Evolutionary conservation across 2,888 invertebrate species (phyloP).

Genomic region (Latheticus oryzae): DNA sequence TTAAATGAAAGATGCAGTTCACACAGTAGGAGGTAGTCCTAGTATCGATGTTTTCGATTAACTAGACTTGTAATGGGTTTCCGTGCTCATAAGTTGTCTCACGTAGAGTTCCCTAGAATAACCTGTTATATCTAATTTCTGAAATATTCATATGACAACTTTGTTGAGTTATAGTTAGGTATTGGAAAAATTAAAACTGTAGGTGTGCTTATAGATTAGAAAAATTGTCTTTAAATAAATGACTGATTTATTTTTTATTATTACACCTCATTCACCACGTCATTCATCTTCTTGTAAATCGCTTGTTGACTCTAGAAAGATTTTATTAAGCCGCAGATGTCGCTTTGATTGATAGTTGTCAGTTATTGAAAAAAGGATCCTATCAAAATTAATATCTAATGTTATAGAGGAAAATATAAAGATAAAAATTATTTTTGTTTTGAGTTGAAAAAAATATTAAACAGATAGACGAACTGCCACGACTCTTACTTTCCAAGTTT

Average conservation of each 20-base stretch:
- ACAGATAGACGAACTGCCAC: too few species aligned
- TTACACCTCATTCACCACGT: not conserved
- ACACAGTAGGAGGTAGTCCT: conserved; percentile 46
- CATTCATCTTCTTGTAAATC: conserved; percentile 12
- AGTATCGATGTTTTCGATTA: conserved; percentile 49
- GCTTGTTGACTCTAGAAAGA: not conserved
- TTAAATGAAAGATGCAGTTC: conserved; percentile 36
- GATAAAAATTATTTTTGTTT: too few species aligned
- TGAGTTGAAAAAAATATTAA: too few species aligned
- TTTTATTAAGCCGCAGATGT: conserved; percentile 1
- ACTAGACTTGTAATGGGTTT: conserved; percentile 45
- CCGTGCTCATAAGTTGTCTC: conserved; percentile 44
- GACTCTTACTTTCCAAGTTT: conserved; percentile 7
- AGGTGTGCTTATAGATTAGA: conserved; percentile 5
- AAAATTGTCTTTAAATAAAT: conserved; percentile 3
- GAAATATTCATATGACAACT: conserved; percentile 16
- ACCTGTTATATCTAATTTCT: conserved; percentile 38
- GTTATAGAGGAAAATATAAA: too few species aligned
- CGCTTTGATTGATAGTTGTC: conserved; percentile 12
- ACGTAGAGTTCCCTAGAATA: conserved; percentile 37
- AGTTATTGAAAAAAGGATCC: too few species aligned
- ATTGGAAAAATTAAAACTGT: conserved; percentile 7
- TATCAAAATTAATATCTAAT: too few species aligned
- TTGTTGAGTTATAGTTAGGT: conserved; percentile 15
- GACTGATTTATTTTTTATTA: conserved; percentile 2